Evolutionary conservation across 2,113 vertebrate genomes (phyloP).

Genomic region (Marmota flaviventris): DNA sequence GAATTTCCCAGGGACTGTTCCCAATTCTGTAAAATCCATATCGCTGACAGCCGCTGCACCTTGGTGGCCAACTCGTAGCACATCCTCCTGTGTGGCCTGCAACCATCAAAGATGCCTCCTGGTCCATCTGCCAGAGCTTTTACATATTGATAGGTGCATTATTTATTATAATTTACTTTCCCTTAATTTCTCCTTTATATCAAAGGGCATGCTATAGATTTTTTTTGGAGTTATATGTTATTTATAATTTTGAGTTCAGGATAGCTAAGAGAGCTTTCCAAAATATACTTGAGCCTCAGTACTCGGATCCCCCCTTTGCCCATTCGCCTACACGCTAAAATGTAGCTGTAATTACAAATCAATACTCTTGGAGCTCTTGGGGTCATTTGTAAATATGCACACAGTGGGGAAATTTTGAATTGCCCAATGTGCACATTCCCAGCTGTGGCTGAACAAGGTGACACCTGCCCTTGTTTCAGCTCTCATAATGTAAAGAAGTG

Average conservation of each 20-base stretch:
- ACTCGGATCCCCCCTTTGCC: background rate
- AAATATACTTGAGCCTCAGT: background rate
- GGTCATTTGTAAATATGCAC: background rate
- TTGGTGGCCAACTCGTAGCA: background rate
- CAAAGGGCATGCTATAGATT: background rate
- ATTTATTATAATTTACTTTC: background rate
- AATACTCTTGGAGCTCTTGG: background rate
- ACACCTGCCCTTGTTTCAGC: background rate
- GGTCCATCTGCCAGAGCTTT: background rate
- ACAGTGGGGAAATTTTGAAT: background rate
- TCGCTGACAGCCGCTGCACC: background rate
- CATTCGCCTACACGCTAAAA: background rate
- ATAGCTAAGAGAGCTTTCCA: background rate
- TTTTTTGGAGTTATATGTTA: background rate
- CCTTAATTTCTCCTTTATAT: constrained; percentile 13
- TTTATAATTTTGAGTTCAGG: background rate
- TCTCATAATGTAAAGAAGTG: background rate
- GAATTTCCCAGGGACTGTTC: background rate
- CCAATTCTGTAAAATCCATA: background rate
- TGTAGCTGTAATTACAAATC: background rate
- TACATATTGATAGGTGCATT: background rate
- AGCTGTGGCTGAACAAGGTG: background rate
- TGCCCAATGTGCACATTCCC: background rate
- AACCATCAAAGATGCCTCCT: background rate
- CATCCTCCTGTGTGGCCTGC: accelerated